Conservation (phyloP, 2,113 vertebrate genomes). For the Zapus hudsonius region DNA sequence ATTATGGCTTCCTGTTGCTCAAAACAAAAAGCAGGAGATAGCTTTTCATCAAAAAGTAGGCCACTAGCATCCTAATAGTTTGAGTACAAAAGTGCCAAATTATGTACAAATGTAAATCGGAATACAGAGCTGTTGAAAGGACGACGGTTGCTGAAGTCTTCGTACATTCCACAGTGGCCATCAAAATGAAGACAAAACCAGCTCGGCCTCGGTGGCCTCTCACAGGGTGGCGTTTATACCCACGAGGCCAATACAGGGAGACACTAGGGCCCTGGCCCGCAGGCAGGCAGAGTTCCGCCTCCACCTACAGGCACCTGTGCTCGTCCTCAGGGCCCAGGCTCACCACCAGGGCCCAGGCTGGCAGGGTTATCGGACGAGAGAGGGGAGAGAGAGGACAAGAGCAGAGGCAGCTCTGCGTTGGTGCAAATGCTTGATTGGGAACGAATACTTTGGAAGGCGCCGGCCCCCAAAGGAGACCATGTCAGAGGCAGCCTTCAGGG, state of each 20-base stretch:
- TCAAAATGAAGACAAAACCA: not conserved
- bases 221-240: not conserved
- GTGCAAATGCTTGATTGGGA: constrained; percentile 36
- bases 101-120: not conserved
- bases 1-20: not conserved
- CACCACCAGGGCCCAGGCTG: too few relatives aligned
- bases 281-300: too few relatives aligned
- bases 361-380: not conserved
- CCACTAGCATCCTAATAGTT: constrained; percentile 4
- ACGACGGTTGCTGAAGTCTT: not conserved
- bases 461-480: not conserved
- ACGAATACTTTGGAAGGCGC: constrained; percentile 45
- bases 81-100: not conserved
- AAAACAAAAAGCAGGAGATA: too few relatives aligned
- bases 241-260: not conserved
- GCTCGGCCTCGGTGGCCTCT: not conserved
- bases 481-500: not conserved
- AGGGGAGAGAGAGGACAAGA: not conserved
- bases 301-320: too few relatives aligned
- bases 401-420: not conserved
- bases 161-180: not conserved
- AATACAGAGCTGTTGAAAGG: constrained; percentile 31
- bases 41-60: not conserved
- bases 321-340: too few relatives aligned
- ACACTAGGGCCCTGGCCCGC: constrained; percentile 4